Conservation (phyloP, 2,113 vertebrate species). For the Rhinolophus sinicus region DNA sequence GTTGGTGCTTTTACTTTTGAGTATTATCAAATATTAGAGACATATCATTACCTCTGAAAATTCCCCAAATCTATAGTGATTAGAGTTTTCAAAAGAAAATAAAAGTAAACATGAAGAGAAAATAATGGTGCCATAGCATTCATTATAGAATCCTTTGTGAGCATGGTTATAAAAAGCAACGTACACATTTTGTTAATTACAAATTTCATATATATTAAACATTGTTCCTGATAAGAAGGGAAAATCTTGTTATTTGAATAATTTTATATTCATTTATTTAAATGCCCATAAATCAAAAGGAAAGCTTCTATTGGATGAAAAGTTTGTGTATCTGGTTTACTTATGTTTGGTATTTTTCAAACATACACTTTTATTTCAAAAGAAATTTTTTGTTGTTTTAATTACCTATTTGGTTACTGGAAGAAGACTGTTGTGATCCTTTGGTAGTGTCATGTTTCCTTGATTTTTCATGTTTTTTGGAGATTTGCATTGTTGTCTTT, state of each 20-base stretch:
- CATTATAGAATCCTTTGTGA: not conserved
- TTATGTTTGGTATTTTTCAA: not conserved
- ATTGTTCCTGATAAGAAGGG: not conserved
- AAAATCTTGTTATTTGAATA: not conserved
- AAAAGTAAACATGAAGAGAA: not conserved
- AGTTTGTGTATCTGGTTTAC: not conserved
- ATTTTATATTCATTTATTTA: not conserved
- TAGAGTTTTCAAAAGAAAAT: conserved; percentile 9
- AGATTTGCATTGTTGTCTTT: not conserved
- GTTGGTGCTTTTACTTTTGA: conserved; percentile 36
- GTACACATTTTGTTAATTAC: not conserved
- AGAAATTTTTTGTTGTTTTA: not conserved
- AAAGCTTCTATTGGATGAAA: not conserved
- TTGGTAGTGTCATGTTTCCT: too few relatives aligned
- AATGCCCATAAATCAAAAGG: not conserved
- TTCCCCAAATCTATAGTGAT: not conserved
- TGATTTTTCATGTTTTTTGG: not conserved
- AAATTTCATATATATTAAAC: not conserved
- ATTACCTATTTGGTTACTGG: not conserved
- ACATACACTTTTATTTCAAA: not conserved
- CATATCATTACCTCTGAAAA: not conserved
- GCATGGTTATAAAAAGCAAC: not conserved
- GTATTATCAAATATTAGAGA: not conserved
- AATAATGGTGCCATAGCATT: not conserved
- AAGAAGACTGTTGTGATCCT: not conserved